phyloP scores from a whole-genome alignment of 2,113 vertebrate genomes.

The Leucopsar rothschildi region DNA sequence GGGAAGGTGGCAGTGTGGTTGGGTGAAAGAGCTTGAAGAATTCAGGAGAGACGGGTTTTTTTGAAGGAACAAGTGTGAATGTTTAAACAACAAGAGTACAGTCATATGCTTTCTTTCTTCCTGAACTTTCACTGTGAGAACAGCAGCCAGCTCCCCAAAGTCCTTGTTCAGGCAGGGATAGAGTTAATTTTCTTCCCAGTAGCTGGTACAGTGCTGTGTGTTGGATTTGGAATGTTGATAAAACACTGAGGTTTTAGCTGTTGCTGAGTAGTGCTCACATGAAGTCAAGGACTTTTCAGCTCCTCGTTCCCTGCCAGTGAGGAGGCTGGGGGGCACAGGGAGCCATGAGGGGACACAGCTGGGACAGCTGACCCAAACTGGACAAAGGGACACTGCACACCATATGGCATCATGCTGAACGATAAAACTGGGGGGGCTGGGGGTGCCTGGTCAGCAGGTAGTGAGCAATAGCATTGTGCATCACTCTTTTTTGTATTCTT shows the following conservation, averaged over 20 bases:
- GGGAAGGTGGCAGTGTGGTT: not conserved
- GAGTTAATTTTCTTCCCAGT: not conserved
- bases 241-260: not conserved
- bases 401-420: not conserved
- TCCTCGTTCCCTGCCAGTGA: accelerated
- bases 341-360: not conserved
- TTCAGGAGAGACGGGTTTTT: not conserved
- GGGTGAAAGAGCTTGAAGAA: not conserved
- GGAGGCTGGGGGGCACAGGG: not conserved
- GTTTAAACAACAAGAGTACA: not conserved
- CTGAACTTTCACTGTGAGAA: not conserved
- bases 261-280: not conserved
- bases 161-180: not conserved
- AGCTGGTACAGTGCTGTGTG: not conserved
- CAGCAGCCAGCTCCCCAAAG: not conserved
- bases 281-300: not conserved
- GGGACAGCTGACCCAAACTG: not conserved
- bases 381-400: not conserved
- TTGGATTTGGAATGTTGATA: not conserved
- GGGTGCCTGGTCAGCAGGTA: not conserved
- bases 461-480: not conserved
- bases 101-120: not conserved
- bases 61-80: not conserved
- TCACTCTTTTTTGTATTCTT: not conserved
- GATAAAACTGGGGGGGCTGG: not conserved